These are phyloP conservation scores for Ophion slaviceki DNA, from an alignment of 2,888 invertebrate species.

Conservation along the genomic window DNA sequence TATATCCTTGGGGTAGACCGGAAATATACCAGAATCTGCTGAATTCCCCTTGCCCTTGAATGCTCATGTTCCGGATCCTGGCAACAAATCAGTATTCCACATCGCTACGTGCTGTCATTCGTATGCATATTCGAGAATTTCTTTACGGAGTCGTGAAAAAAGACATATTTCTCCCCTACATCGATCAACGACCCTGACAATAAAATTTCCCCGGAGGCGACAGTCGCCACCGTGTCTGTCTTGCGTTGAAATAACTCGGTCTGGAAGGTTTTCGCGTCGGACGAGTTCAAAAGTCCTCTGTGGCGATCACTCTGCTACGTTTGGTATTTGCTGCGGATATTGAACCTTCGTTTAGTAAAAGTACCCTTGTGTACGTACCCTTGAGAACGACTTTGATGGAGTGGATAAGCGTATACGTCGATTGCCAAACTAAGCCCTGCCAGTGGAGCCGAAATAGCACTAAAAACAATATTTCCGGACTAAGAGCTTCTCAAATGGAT, in stretches of 20 bases:
- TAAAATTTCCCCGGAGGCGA: background rate
- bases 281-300: background rate
- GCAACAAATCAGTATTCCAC: background rate
- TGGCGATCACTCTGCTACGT: background rate
- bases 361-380: too few species aligned
- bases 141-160: background rate
- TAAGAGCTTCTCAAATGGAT: background rate
- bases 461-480: background rate
- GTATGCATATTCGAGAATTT: background rate
- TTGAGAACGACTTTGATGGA: background rate
- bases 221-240: background rate
- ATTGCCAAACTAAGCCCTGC: background rate
- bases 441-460: background rate
- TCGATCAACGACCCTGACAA: background rate
- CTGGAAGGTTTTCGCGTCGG: background rate
- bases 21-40: too few species aligned
- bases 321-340: background rate
- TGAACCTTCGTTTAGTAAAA: background rate
- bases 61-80: background rate
- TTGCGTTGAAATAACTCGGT: background rate
- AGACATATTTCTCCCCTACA: background rate
- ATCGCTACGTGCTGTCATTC: background rate
- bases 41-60: too few species aligned
- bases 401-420: background rate
- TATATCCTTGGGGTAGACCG: too few species aligned